phyloP scores from a whole-genome alignment of 1,140 invertebrate genomes.

The Eupristina koningsbergeri region DNA sequence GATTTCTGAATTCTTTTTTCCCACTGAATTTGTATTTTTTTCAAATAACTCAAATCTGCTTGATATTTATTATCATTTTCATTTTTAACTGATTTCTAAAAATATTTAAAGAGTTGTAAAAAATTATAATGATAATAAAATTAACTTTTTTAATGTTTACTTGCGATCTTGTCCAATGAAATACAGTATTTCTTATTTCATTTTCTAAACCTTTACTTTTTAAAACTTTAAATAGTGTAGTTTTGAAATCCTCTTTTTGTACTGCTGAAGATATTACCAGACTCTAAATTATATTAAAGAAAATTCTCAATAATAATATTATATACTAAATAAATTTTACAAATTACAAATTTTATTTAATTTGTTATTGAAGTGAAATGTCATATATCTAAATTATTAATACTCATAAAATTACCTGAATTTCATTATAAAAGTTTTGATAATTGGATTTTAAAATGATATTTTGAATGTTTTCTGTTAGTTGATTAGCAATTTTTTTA shows the following conservation, averaged over 20 bases:
- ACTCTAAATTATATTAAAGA: conserved; percentile 72
- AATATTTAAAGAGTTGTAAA: background rate
- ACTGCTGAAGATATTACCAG: conserved; percentile 82
- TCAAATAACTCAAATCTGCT: conserved; percentile 77
- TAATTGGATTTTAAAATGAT: conserved; percentile 80
- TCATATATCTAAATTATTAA: no score
- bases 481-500: conserved; percentile 77
- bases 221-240: conserved; percentile 81
- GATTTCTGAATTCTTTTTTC: conserved; percentile 95
- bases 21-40: conserved; percentile 91
- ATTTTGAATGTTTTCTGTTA: conserved; percentile 77
- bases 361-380: no score
- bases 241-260: conserved; percentile 83
- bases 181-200: conserved; percentile 86
- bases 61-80: conserved; percentile 57
- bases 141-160: conserved; percentile 54
- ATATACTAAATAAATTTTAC: background rate
- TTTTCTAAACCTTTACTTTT: conserved; percentile 84
- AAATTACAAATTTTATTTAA: no score
- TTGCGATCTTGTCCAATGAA: conserved; percentile 82
- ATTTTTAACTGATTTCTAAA: conserved; percentile 72
- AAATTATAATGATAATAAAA: background rate
- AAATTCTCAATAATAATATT: background rate
- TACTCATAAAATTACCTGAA: conserved; percentile 73
- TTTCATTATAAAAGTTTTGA: conserved; percentile 76